Conservation (phyloP, 1,140 invertebrate species). For the Frieseomelitta varia region DNA sequence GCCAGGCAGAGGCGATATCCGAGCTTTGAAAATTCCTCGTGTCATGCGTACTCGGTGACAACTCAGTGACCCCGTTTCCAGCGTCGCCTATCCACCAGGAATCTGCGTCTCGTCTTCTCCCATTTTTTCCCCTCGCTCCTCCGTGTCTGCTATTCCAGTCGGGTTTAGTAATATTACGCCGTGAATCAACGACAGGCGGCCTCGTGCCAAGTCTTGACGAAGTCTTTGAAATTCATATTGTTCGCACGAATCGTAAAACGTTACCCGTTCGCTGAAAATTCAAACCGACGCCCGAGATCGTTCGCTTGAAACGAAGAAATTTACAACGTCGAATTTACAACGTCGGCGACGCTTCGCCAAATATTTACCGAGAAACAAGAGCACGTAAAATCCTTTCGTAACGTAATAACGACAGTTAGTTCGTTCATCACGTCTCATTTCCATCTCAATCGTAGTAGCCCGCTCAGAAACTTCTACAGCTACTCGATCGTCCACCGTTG, state of each 20-base stretch:
- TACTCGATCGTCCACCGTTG: too few relatives aligned
- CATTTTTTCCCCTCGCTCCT: background rate
- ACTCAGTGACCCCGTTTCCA: background rate
- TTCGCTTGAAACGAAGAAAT: background rate
- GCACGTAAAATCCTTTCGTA: slow-evolving; percentile 9
- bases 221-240: background rate
- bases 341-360: background rate
- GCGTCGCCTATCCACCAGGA: too few relatives aligned
- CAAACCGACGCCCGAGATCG: background rate
- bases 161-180: background rate
- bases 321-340: background rate
- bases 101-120: background rate
- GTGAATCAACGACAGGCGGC: background rate
- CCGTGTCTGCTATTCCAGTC: background rate
- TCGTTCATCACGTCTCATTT: background rate
- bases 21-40: slow-evolving; percentile 25
- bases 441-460: background rate
- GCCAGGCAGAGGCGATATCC: slow-evolving; percentile 2
- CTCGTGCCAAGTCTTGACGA: background rate
- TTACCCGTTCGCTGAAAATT: background rate
- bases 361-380: background rate
- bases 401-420: background rate
- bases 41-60: background rate
- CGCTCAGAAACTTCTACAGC: background rate
- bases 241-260: background rate